These are phyloP conservation scores for Eidolon helvum DNA, from an alignment of 2,113 vertebrate genomes.

Conservation along the genomic window DNA sequence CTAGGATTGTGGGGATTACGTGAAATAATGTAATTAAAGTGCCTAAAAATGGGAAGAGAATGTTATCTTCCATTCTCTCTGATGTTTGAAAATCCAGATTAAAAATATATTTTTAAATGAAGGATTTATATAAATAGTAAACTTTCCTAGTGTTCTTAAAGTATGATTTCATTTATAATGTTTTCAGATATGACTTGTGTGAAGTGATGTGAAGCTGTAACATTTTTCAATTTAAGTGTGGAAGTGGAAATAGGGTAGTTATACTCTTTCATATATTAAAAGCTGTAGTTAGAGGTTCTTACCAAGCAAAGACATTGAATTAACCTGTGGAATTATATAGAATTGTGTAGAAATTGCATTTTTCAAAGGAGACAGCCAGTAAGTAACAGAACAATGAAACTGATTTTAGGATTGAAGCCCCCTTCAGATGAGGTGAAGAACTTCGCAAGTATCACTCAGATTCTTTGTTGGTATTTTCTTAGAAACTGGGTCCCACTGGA, in stretches of 20 bases:
- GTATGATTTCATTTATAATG: constrained; percentile 15
- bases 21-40: constrained; percentile 61
- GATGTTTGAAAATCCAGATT: constrained; percentile 52
- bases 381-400: constrained; percentile 33
- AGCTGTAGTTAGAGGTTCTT: neutral
- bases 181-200: constrained; percentile 21
- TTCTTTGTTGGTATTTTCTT: neutral
- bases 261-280: neutral
- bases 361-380: neutral
- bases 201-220: neutral
- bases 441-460: neutral
- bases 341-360: neutral
- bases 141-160: constrained; percentile 20
- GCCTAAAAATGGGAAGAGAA: constrained; percentile 58
- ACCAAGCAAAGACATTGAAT: too few relatives aligned
- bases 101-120: constrained; percentile 35
- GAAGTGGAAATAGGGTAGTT: neutral
- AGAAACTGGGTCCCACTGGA: neutral
- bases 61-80: constrained; percentile 42
- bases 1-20: constrained; percentile 42
- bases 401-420: neutral
- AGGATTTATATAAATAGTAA: constrained; percentile 41
- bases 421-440: neutral
- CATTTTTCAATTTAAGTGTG: neutral
- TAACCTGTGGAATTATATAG: neutral